These are phyloP conservation scores for Heliconius aoede DNA, from an alignment of 2,888 invertebrate species.

Conservation along the genomic window DNA sequence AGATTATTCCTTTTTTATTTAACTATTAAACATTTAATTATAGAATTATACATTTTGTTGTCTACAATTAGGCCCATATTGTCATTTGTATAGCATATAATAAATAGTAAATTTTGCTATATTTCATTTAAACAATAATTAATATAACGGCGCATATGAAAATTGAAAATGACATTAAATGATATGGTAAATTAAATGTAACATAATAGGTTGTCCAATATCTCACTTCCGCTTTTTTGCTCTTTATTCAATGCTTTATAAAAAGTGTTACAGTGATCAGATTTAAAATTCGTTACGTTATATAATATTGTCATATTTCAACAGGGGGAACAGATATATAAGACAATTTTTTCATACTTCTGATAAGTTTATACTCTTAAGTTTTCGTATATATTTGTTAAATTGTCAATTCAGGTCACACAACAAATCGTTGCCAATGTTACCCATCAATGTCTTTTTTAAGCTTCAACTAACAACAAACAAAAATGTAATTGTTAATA, in stretches of 20 bases:
- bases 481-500: conserved; percentile 32
- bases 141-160: conserved; percentile 52
- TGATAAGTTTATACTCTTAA: conserved; percentile 52
- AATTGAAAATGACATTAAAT: conserved; percentile 54
- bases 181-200: conserved; percentile 51
- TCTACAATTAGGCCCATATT: conserved; percentile 55
- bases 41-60: conserved; percentile 28
- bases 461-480: conserved; percentile 58
- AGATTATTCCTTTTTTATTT: conserved; percentile 33
- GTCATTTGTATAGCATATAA: conserved; percentile 48
- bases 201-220: no score
- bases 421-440: conserved; percentile 52
- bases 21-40: conserved; percentile 30
- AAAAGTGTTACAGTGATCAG: no score
- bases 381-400: conserved; percentile 60
- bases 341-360: no score
- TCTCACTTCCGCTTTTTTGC: no score
- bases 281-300: no score
- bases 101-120: conserved; percentile 55
- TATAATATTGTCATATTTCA: conserved; percentile 73
- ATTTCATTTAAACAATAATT: conserved; percentile 49
- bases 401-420: conserved; percentile 70
- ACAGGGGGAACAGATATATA: conserved; percentile 69
- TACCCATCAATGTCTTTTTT: conserved; percentile 65
- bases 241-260: no score